A percentile compares a stretch with the other conserved stretches of the same genome.
Conservation (phyloP, 2,888 invertebrate genomes). For the Drosophila flavopinicola region DNA sequence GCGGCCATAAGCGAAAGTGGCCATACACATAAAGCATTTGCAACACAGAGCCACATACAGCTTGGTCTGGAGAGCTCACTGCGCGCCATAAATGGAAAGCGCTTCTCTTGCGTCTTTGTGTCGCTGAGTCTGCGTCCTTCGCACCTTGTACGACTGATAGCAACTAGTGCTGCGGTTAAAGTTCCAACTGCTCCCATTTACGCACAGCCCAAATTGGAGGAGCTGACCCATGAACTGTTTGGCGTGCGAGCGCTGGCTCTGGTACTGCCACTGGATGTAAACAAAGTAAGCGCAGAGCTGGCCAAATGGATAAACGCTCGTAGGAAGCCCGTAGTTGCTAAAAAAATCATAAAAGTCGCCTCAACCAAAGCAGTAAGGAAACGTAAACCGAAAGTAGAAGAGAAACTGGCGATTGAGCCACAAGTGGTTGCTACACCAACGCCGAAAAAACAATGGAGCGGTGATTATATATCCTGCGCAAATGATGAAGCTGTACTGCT, state of each 20-base stretch:
- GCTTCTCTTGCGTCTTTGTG: slow-evolving; percentile 71
- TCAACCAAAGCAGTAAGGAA: slow-evolving; percentile 21
- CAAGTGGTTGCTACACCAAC: background rate
- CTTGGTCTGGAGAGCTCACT: slow-evolving; percentile 75
- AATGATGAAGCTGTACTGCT: slow-evolving; percentile 1
- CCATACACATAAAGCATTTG: slow-evolving; percentile 44
- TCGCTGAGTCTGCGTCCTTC: slow-evolving; percentile 74
- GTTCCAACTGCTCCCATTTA: slow-evolving; percentile 65
- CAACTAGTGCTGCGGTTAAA: slow-evolving; percentile 66
- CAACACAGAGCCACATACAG: slow-evolving; percentile 52
- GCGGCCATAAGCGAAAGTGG: slow-evolving; percentile 36
- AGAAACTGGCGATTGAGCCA: background rate
- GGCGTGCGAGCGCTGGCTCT: slow-evolving; percentile 67
- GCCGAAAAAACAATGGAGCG: slow-evolving; percentile 39
- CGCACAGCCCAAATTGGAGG: slow-evolving; percentile 73
- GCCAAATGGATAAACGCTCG: slow-evolving; percentile 61
- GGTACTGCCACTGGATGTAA: slow-evolving; percentile 56
- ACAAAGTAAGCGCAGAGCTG: slow-evolving; percentile 43
- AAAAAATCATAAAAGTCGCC: background rate
- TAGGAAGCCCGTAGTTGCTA: slow-evolving; percentile 3
- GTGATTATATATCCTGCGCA: slow-evolving; percentile 74
- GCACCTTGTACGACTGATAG: slow-evolving; percentile 68
- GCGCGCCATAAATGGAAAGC: slow-evolving; percentile 67
- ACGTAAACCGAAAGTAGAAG: background rate
- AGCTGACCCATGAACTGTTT: slow-evolving; percentile 67